Percentiles rank a stretch among this genome's conserved stretches.
phyloP scores from a whole-genome alignment of 2,888 invertebrate species.

The Pardosa pseudoannulata region DNA sequence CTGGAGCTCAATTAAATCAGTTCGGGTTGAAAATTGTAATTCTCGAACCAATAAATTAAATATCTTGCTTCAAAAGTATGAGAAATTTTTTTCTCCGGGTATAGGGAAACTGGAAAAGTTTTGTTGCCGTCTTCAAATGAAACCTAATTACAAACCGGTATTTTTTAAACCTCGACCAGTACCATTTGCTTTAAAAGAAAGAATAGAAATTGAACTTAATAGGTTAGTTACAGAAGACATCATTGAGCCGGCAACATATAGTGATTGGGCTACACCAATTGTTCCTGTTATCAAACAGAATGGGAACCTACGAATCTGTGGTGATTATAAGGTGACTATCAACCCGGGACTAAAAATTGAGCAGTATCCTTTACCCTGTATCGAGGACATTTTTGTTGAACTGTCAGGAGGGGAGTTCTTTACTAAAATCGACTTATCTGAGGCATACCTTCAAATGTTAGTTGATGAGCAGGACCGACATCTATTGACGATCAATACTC shows the following conservation, averaged over 20 bases:
- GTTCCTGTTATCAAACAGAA: slow-evolving; percentile 41
- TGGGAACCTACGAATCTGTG: slow-evolving; percentile 74
- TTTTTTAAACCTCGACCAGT: slow-evolving; percentile 48
- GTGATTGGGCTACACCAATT: slow-evolving; percentile 44
- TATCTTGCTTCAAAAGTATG: slow-evolving; percentile 47
- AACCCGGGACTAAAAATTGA: slow-evolving; percentile 75
- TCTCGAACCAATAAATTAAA: slow-evolving; percentile 53
- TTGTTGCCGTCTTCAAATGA: slow-evolving; percentile 45
- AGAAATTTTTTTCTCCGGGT: slow-evolving; percentile 40
- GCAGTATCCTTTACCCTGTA: slow-evolving; percentile 75
- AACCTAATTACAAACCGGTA: slow-evolving; percentile 48
- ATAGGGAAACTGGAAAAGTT: slow-evolving; percentile 46
- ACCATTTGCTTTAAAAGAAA: slow-evolving; percentile 5
- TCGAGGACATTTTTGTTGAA: slow-evolving; percentile 75
- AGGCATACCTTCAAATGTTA: slow-evolving; percentile 77
- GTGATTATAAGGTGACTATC: slow-evolving; percentile 76
- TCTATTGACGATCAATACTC: slow-evolving; percentile 76
- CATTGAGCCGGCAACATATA: slow-evolving; percentile 62
- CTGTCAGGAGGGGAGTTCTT: slow-evolving; percentile 74
- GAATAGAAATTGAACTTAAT: slow-evolving; percentile 75
- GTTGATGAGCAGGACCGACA: slow-evolving; percentile 75
- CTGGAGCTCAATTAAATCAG: slow-evolving; percentile 52
- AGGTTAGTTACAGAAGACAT: slow-evolving; percentile 73
- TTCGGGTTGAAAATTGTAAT: slow-evolving; percentile 51
- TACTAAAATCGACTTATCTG: slow-evolving; percentile 75